A percentile compares a stretch with the other conserved stretches of the same genome.
Conservation (phyloP, 2,113 vertebrate species). For the Brevimyrus niger region DNA sequence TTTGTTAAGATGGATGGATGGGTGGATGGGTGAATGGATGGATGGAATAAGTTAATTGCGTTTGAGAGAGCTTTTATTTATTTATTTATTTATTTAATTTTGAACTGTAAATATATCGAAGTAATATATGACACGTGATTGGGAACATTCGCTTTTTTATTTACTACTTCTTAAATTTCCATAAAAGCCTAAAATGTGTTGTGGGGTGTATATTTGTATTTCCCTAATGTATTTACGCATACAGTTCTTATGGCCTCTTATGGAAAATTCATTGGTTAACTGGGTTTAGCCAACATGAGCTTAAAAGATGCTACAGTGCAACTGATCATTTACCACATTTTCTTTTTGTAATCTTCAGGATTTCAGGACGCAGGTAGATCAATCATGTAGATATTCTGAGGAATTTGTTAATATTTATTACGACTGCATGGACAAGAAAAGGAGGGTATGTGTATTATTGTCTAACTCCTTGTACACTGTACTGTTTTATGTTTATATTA, state of each 20-base stretch:
- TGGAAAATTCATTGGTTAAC: neutral
- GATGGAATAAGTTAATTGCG: neutral
- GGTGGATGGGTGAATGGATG: neutral
- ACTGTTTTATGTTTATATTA: neutral
- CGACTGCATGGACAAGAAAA: slow-evolving; percentile 93
- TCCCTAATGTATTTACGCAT: neutral
- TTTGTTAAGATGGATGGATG: neutral
- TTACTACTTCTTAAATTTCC: neutral
- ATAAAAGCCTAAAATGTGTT: neutral
- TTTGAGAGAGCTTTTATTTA: neutral
- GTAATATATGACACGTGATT: neutral
- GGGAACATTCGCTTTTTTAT: neutral
- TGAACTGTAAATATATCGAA: neutral
- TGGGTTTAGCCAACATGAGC: neutral
- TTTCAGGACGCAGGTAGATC: slow-evolving; percentile 85
- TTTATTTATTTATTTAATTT: neutral
- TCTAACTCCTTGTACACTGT: neutral
- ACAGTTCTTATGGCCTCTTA: neutral
- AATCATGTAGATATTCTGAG: slow-evolving; percentile 90
- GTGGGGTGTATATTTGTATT: neutral
- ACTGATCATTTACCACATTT: neutral
- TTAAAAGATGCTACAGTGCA: neutral
- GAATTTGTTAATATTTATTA: slow-evolving; percentile 96
- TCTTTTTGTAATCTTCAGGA: slow-evolving; percentile 54
- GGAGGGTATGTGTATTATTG: slow-evolving; percentile 62